These are phyloP conservation scores for Malthinus flaveolus DNA, from an alignment of 2,888 invertebrate genomes.

Conservation along the genomic window DNA sequence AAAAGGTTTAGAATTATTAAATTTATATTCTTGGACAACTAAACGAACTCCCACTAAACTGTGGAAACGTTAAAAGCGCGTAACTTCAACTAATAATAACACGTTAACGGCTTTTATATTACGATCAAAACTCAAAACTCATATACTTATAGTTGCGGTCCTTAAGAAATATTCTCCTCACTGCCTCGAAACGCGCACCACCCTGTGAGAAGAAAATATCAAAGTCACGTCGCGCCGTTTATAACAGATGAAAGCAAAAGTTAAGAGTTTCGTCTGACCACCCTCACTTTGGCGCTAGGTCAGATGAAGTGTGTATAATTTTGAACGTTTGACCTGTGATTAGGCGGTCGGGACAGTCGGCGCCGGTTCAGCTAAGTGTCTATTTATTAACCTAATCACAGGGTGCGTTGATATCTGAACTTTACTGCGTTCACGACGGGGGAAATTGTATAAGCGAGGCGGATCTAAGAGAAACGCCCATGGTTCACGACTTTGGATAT, in stretches of 20 bases:
- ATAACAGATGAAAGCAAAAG: slow-evolving; percentile 20
- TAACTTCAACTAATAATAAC: slow-evolving; percentile 34
- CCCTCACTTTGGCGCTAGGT: slow-evolving; percentile 46
- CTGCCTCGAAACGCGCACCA: not conserved
- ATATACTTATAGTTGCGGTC: slow-evolving; percentile 14
- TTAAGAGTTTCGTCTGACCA: slow-evolving; percentile 38
- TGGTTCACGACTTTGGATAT: slow-evolving; percentile 47
- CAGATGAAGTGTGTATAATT: slow-evolving; percentile 49
- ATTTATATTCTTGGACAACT: slow-evolving; percentile 29
- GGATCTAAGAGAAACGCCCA: slow-evolving; percentile 46
- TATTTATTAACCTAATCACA: slow-evolving; percentile 55
- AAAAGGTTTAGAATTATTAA: slow-evolving; percentile 31
- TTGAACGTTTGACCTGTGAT: slow-evolving; percentile 52
- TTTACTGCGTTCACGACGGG: slow-evolving; percentile 41
- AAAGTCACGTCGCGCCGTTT: slow-evolving; percentile 11
- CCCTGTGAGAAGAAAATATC: slow-evolving; percentile 9
- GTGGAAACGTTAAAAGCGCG: slow-evolving; percentile 35
- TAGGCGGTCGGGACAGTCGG: slow-evolving; percentile 50
- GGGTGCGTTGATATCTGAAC: slow-evolving; percentile 46
- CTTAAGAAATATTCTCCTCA: slow-evolving; percentile 7
- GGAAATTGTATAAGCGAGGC: slow-evolving; percentile 46
- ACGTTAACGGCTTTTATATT: slow-evolving; percentile 25
- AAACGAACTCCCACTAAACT: slow-evolving; percentile 35
- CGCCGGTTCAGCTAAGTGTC: slow-evolving; percentile 51
- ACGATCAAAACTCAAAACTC: slow-evolving; percentile 16